Conservation (phyloP, 2,888 invertebrate genomes). For the Cheilosia variabilis region DNA sequence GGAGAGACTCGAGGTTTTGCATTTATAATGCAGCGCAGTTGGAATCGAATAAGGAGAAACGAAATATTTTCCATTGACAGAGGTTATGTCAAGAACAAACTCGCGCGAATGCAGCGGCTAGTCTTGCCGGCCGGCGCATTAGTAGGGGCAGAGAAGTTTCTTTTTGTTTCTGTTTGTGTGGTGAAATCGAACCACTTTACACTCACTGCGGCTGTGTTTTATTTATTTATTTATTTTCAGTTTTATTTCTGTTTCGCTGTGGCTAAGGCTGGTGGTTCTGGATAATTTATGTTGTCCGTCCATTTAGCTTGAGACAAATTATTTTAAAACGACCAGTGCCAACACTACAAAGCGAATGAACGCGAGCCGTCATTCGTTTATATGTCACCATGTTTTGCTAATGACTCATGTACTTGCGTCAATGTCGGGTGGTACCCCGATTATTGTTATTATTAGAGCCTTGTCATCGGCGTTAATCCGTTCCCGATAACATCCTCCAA, state of each 20-base stretch:
- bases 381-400: slow-evolving; percentile 32
- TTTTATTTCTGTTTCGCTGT: slow-evolving; percentile 38
- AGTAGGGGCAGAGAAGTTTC: background rate
- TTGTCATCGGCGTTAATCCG: slow-evolving; percentile 14
- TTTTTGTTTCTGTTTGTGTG: background rate
- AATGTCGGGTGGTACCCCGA: background rate
- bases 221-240: slow-evolving; percentile 39
- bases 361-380: slow-evolving; percentile 24
- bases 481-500: slow-evolving; percentile 9
- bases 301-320: slow-evolving; percentile 35
- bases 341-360: slow-evolving; percentile 5
- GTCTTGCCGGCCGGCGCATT: background rate
- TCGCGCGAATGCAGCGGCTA: slow-evolving; percentile 1
- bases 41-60: slow-evolving; percentile 32
- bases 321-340: background rate
- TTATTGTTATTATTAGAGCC: background rate
- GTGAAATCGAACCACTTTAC: slow-evolving; percentile 58
- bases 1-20: slow-evolving; percentile 6
- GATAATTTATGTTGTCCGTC: slow-evolving; percentile 25
- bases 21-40: slow-evolving; percentile 31
- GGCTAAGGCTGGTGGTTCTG: slow-evolving; percentile 7
- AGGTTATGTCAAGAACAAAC: slow-evolving; percentile 43
- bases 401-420: slow-evolving; percentile 55
- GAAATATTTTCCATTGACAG: slow-evolving; percentile 19
- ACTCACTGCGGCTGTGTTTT: slow-evolving; percentile 42